Conservation (phyloP, 2,888 invertebrate species). For the Tenthredo amoena region DNA sequence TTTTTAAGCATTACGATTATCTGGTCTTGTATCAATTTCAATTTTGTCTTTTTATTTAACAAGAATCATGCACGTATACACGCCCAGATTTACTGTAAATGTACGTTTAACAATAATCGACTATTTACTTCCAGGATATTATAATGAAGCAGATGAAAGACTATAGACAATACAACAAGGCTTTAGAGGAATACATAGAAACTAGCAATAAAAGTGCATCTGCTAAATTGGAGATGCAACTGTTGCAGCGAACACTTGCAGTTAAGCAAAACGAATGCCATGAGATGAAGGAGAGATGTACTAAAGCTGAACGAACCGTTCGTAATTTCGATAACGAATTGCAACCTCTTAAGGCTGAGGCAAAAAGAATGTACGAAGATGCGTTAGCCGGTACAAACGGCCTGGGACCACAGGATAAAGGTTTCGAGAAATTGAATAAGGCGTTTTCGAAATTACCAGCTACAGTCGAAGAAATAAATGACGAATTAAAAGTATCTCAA, state of each 20-base stretch:
- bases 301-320: slow-evolving; percentile 71
- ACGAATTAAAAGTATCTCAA: slow-evolving; percentile 81
- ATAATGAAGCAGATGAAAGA: slow-evolving; percentile 68
- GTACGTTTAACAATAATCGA: neutral
- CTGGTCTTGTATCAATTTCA: neutral
- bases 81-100: neutral
- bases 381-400: slow-evolving; percentile 81
- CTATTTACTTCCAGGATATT: slow-evolving; percentile 58
- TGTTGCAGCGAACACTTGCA: slow-evolving; percentile 60
- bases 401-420: slow-evolving; percentile 80
- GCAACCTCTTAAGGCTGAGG: slow-evolving; percentile 75
- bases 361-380: slow-evolving; percentile 79
- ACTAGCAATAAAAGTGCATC: slow-evolving; percentile 65
- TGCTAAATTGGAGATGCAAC: slow-evolving; percentile 64
- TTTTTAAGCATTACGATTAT: neutral
- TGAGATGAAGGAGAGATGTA: slow-evolving; percentile 69
- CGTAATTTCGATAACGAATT: slow-evolving; percentile 72
- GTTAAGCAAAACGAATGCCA: slow-evolving; percentile 72
- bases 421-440: slow-evolving; percentile 76
- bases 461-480: slow-evolving; percentile 80
- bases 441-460: slow-evolving; percentile 78
- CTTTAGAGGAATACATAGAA: slow-evolving; percentile 69
- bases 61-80: neutral
- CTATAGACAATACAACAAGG: slow-evolving; percentile 68
- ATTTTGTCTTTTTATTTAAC: slow-evolving; percentile 50